These are phyloP conservation scores for Drosophila borealis DNA, from an alignment of 2,888 invertebrate species.

Conservation along the genomic window DNA sequence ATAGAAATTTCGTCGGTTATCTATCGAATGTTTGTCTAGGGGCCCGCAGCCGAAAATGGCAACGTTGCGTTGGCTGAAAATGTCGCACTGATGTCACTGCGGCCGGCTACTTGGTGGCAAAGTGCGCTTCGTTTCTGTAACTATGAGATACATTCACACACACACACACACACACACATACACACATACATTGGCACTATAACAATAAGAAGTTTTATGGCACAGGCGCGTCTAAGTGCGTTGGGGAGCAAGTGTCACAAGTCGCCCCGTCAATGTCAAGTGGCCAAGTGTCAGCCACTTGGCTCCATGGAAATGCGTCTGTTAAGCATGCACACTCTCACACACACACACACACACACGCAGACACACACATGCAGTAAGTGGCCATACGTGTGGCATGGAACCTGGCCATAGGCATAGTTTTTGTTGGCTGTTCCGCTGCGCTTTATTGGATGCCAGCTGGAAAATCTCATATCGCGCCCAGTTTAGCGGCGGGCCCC, in stretches of 20 bases:
- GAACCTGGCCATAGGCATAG: slow-evolving; percentile 18
- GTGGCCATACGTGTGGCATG: slow-evolving; percentile 20
- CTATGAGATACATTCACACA: slow-evolving; percentile 13
- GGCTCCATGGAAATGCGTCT: slow-evolving; percentile 16
- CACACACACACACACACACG: neutral
- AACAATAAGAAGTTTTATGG: slow-evolving; percentile 40
- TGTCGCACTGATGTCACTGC: slow-evolving; percentile 64
- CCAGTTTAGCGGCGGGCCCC: slow-evolving; percentile 27
- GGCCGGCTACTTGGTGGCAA: slow-evolving; percentile 4
- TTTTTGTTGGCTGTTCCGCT: slow-evolving; percentile 14
- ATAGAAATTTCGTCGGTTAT: slow-evolving; percentile 51
- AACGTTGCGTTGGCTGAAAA: slow-evolving; percentile 52
- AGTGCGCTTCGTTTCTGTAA: slow-evolving; percentile 18
- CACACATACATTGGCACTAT: neutral
- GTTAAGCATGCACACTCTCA: neutral
- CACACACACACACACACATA: slow-evolving; percentile 2
- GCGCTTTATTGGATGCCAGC: slow-evolving; percentile 63
- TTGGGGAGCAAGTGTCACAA: slow-evolving; percentile 48
- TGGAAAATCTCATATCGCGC: slow-evolving; percentile 79
- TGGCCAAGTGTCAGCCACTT: slow-evolving; percentile 41
- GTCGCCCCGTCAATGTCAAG: slow-evolving; percentile 54
- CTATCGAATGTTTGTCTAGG: slow-evolving; percentile 26
- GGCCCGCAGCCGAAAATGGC: slow-evolving; percentile 33
- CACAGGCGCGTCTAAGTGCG: slow-evolving; percentile 31
- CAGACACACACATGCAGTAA: neutral